phyloP scores from a whole-genome alignment of 1,140 invertebrate genomes.

The Nautilus pompilius region DNA sequence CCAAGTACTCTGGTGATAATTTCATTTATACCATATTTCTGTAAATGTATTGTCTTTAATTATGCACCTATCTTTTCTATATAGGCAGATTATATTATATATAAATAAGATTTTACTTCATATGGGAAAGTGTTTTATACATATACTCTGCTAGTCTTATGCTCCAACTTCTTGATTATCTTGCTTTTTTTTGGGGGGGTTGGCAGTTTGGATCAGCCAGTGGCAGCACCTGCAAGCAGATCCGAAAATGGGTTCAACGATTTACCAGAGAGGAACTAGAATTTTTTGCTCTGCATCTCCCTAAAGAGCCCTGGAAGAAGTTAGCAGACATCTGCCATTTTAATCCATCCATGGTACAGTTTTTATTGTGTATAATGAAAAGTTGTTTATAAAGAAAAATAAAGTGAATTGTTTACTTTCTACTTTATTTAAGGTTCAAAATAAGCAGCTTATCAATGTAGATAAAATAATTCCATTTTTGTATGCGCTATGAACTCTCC shows the following conservation, averaged over 20 bases:
- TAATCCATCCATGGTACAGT: constrained; percentile 34
- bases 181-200: too few relatives aligned
- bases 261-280: constrained; percentile 43
- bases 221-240: constrained; percentile 41
- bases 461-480: too few relatives aligned
- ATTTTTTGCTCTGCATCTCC: constrained; percentile 42
- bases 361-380: neutral
- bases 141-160: too few relatives aligned
- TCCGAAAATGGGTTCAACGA: constrained; percentile 34
- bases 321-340: constrained; percentile 49
- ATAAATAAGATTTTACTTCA: too few relatives aligned
- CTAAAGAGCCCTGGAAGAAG: constrained; percentile 50
- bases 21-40: too few relatives aligned
- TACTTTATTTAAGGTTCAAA: neutral
- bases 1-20: too few relatives aligned
- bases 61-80: too few relatives aligned
- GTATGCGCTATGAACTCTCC: too few relatives aligned
- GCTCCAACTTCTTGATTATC: too few relatives aligned
- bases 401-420: neutral
- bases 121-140: too few relatives aligned
- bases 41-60: too few relatives aligned
- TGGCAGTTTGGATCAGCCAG: constrained; percentile 43
- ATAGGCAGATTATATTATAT: too few relatives aligned
- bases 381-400: neutral
- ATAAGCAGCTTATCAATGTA: neutral